phyloP scores from a whole-genome alignment of 2,797 vertebrate genomes.

The Odontamblyopus lacepedii region DNA sequence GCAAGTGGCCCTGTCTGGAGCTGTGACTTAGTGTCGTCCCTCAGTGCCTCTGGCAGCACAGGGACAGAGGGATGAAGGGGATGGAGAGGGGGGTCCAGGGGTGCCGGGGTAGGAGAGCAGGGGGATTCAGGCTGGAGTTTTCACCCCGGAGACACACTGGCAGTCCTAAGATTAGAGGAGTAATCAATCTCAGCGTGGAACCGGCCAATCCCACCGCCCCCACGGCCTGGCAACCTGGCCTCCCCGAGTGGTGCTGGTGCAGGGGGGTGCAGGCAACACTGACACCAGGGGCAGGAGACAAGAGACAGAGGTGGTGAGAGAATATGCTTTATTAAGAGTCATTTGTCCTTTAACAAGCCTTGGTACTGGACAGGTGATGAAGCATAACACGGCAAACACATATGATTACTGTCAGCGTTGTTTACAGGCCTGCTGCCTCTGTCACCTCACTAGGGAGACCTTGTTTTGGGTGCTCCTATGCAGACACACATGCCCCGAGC shows the following conservation, averaged over 20 bases:
- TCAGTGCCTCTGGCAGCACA: constrained; percentile 71
- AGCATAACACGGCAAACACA: constrained; percentile 76
- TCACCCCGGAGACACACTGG: constrained; percentile 74
- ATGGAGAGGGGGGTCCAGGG: constrained; percentile 60
- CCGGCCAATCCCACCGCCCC: constrained; percentile 63
- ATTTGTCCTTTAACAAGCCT: constrained; percentile 81
- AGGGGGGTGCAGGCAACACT: constrained; percentile 47
- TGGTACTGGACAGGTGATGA: constrained; percentile 76
- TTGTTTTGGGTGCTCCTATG: constrained; percentile 59
- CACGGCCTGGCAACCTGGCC: constrained; percentile 63
- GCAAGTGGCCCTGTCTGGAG: constrained; percentile 76
- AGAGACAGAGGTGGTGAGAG: constrained; percentile 41
- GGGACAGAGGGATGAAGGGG: constrained; percentile 74
- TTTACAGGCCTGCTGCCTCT: constrained; percentile 66
- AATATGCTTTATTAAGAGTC: constrained; percentile 79
- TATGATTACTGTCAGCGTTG: constrained; percentile 78
- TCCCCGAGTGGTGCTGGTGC: constrained; percentile 62
- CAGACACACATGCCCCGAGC: constrained; percentile 24
- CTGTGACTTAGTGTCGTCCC: constrained; percentile 80
- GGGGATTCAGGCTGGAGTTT: constrained; percentile 59
- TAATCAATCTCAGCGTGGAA: constrained; percentile 77
- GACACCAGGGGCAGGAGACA: constrained; percentile 46
- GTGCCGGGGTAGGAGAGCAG: constrained; percentile 53
- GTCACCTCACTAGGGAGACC: constrained; percentile 64
- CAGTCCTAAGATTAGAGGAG: constrained; percentile 72